Base-by-base conservation (phyloP, 2,888 invertebrate genomes). In the Galerucella pusilla region DNA sequence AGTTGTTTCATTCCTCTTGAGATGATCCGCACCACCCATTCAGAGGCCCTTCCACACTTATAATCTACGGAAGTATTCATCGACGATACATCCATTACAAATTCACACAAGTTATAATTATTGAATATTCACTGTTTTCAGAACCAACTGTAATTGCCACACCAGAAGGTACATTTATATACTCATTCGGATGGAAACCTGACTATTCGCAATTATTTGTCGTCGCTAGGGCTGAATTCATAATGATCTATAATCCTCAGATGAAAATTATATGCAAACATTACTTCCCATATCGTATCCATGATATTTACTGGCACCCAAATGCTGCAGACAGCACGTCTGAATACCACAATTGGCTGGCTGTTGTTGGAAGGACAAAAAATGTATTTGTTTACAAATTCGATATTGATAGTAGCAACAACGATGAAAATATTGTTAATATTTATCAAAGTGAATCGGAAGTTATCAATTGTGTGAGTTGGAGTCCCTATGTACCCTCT, bases 231-330 rank as follows among this genome's bases (percentile, higher is more conserved):
- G 89, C 90, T 82, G 95, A 95, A 86, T 57, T 88, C 64, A 88
- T 91, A 25, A 86, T 88, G 0, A 76, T 84, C 12, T 84, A 83
- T 45, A 75, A 80, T 11, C 73, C 75, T 4, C 77, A 84, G 68
- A 77, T 86, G 52, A 77, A 81, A 59, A 75, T 82, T 5, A 14
- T 83, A 49, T 78, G 77, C 75, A 87, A 88, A 5, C 85, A 91
- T 4, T 89, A 89, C 74, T 84, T 89, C 4, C 89, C 88, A 83
- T 91, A 91, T 68, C 93, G 93, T 88, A 89, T 95, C 42, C 91
- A 93, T 82, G 89, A 89, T 71, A 84, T 94, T 1, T 89, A 88
- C 6, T 96, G 95, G 94, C 95, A 96, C 87, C 94, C 95, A 0
- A 88, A 89, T 68, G 91, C 91, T 78, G 92, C 92, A 0, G 85